Base-by-base conservation (phyloP, 2,888 invertebrate genomes). In the Synergus umbraculus region DNA sequence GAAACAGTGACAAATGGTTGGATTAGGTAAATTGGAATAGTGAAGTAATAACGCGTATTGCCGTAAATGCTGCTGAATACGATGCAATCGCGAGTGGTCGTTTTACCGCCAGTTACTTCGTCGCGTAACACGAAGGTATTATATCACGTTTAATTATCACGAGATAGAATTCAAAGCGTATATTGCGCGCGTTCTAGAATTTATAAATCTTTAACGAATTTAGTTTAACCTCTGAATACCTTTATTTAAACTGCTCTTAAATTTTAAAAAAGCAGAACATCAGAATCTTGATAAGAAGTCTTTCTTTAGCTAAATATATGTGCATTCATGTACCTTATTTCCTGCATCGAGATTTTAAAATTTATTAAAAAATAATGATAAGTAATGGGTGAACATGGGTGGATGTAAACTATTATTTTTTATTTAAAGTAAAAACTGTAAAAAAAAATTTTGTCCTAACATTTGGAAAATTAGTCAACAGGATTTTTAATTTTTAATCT, bases 131-230 rank as follows among this genome's bases (percentile, higher is more conserved):
- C 73, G 73, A 54, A 54, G 54, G 73, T 73, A 73, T 54, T 73
- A 73, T 73, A 73, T 73, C 41, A 73, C 73, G 37, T 73, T 73
- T 73, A 73, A 73, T 73, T 73, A 73, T 54, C 73, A 54, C 54
- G 54, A 54, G 37, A 73, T 73, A 54, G 73, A 73, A 73, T 73
- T 73, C n/a, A 73, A 73, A 54, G 73, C 49, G 13, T 73, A 73
- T 54, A 54, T 73, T 37, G 37, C 10, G 12, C 37, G 29, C 73
- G 12, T 49, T 54, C 49, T 73, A 54, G 73, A 73, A 73, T 54
- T 73, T 54, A 18, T 73, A 73, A 73, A 54, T n/a, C 37, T 73
- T 54, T 54, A 37, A 10, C 37, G 13, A 73, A 73, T 54, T 73
- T 41, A 73, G 54, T n/a, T 54, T 18, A 18, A 49, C 54, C 29